These are phyloP conservation scores for Chloropsis hardwickii DNA, from an alignment of 2,113 vertebrate species.

Conservation along the genomic window DNA sequence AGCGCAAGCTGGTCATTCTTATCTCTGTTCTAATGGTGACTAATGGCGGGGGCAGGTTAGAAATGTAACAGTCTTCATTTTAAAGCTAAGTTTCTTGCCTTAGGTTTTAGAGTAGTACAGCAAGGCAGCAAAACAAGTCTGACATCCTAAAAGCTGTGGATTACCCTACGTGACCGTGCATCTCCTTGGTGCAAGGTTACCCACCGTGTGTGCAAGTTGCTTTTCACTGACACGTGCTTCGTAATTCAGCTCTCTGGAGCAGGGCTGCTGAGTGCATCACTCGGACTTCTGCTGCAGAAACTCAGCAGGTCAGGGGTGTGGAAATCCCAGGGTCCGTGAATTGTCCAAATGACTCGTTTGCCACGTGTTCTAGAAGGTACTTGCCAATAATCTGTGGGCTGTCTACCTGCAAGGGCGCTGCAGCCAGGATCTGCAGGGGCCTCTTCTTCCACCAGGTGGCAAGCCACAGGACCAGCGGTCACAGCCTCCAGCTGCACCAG, in stretches of 20 bases:
- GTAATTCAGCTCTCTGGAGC: background rate
- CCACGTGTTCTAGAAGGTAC: background rate
- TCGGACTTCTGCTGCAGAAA: background rate
- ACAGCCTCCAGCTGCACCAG: background rate
- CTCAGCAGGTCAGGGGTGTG: too few species aligned
- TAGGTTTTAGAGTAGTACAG: background rate
- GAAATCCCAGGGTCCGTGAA: rapidly evolving
- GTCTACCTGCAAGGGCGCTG: background rate
- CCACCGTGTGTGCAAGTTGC: background rate
- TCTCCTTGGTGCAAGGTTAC: background rate
- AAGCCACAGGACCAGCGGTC: background rate
- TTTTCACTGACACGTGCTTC: background rate
- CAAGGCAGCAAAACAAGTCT: background rate
- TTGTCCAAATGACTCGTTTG: rapidly evolving
- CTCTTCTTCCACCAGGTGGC: background rate
- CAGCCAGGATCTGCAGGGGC: background rate
- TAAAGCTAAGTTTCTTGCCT: constrained; percentile 9
- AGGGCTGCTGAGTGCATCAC: background rate
- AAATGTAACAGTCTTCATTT: background rate
- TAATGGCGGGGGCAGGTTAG: background rate
- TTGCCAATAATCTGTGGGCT: background rate
- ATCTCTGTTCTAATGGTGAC: background rate
- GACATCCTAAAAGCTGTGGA: background rate
- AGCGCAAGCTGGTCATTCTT: background rate
- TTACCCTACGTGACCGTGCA: background rate